Evolutionary conservation across 2,888 invertebrate genomes (phyloP).

Genomic region (Eupithecia subfuscata): DNA sequence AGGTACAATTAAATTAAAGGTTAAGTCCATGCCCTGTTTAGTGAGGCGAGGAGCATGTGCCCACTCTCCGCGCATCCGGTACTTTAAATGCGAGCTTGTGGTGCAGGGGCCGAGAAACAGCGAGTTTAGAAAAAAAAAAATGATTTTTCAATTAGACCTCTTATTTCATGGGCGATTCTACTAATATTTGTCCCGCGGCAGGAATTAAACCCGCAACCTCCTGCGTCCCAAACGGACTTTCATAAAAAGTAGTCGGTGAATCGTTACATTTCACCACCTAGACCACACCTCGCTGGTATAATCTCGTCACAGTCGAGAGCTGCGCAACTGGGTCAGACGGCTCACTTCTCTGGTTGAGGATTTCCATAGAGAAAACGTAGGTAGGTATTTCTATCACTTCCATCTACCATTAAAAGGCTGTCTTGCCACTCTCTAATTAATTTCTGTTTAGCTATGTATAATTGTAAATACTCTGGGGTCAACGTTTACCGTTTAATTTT

Average conservation of each 20-base stretch:
- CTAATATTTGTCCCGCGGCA: too few relatives aligned
- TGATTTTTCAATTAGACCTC: neutral
- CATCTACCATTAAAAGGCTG: conserved; percentile 1
- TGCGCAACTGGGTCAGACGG: conserved; percentile 54
- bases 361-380: conserved; percentile 38
- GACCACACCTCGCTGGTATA: conserved; percentile 16
- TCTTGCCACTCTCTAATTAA: conserved; percentile 29
- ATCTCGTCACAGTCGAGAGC: conserved; percentile 48
- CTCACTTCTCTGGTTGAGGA: conserved; percentile 35
- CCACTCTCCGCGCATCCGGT: conserved; percentile 31
- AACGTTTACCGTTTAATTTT: neutral
- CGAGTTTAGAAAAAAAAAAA: neutral
- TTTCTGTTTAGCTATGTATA: conserved; percentile 6
- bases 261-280: conserved; percentile 3
- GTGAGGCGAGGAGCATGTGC: conserved; percentile 25
- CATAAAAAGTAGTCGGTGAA: neutral
- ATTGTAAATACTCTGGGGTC: neutral
- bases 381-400: conserved; percentile 25
- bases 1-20: conserved; percentile 3
- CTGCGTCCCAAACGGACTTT: too few relatives aligned
- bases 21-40: conserved; percentile 10
- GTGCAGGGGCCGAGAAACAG: neutral
- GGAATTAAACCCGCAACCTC: too few relatives aligned
- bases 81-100: conserved; percentile 13
- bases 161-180: too few relatives aligned